Conservation (phyloP, 1,140 invertebrate species). For the Drosophila setifemur region DNA sequence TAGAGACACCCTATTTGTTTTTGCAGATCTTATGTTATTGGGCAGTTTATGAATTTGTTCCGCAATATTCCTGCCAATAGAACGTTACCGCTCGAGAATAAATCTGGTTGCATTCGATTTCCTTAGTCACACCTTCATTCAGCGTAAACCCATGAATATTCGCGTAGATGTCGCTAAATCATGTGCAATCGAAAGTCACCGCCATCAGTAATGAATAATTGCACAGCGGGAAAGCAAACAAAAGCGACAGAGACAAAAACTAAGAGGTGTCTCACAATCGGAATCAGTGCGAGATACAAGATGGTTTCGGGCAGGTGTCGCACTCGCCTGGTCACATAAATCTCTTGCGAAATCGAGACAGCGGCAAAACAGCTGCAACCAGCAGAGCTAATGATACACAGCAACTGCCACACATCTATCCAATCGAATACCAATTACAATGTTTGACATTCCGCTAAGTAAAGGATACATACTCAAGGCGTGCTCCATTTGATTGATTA, state of each 20-base stretch:
- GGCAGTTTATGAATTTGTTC: no score
- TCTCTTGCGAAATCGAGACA: conserved; percentile 49
- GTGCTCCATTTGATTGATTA: conserved; percentile 70
- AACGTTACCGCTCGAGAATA: conserved; percentile 1
- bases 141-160: conserved; percentile 16
- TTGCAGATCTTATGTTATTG: no score
- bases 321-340: conserved; percentile 46
- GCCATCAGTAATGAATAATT: conserved; percentile 59
- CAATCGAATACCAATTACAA: conserved; percentile 70
- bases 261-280: conserved; percentile 24
- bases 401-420: conserved; percentile 34
- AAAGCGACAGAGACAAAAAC: conserved; percentile 23
- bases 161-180: conserved; percentile 16
- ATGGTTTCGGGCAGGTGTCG: conserved; percentile 52
- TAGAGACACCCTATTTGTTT: background rate
- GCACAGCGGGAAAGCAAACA: conserved; percentile 43
- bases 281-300: conserved; percentile 24
- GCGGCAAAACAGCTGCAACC: background rate
- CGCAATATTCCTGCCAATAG: no score
- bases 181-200: conserved; percentile 32
- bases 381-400: conserved; percentile 30
- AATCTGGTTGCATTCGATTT: conserved; percentile 2
- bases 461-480: conserved; percentile 52
- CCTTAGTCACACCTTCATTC: conserved; percentile 23
- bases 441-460: conserved; percentile 64